Percentiles rank a stretch among this genome's conserved stretches.
phyloP scores from a whole-genome alignment of 1,140 invertebrate species.

The Megalonaias nervosa region DNA sequence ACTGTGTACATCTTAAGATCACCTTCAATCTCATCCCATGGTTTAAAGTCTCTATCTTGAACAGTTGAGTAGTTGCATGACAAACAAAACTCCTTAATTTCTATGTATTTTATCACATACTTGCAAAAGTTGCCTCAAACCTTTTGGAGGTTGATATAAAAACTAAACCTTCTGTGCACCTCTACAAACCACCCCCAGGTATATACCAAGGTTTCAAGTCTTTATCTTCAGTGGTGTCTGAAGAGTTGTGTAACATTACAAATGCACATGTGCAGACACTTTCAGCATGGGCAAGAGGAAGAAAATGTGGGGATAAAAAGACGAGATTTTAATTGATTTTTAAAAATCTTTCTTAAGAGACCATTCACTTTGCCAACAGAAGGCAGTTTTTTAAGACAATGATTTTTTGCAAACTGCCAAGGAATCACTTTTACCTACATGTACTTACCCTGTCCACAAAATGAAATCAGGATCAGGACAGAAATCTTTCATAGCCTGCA shows the following conservation, averaged over 20 bases:
- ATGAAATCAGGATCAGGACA: constrained; percentile 89
- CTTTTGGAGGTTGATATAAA: background rate
- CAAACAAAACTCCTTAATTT: background rate
- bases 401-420: background rate
- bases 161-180: too few relatives aligned
- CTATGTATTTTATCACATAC: background rate
- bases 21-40: background rate
- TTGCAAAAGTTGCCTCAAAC: background rate
- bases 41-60: background rate
- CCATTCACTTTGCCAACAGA: background rate
- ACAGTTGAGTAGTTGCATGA: background rate
- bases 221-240: too few relatives aligned
- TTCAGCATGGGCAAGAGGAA: too few relatives aligned
- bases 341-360: background rate
- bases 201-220: too few relatives aligned
- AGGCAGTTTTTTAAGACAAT: background rate
- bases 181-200: too few relatives aligned
- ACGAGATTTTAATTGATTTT: background rate
- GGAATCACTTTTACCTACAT: background rate
- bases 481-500: constrained; percentile 85
- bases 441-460: constrained; percentile 91
- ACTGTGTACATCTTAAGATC: too few relatives aligned
- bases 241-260: too few relatives aligned
- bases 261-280: too few relatives aligned
- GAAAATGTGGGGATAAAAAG: background rate